phyloP scores from a whole-genome alignment of 2,113 vertebrate species.

The Phalacrocorax aristotelis region DNA sequence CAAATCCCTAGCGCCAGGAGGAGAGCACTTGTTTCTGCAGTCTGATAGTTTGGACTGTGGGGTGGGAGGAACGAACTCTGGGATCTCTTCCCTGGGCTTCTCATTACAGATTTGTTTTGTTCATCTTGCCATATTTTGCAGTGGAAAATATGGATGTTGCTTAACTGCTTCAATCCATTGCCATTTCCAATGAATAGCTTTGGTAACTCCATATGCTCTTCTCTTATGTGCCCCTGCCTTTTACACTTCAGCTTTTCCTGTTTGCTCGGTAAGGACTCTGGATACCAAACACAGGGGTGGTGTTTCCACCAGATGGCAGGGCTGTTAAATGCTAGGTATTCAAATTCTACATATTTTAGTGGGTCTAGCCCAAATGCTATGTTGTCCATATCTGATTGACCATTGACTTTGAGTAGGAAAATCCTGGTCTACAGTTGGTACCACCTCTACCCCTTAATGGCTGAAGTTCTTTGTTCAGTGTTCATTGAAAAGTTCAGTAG shows the following conservation, averaged over 20 bases:
- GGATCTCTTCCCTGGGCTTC: not conserved
- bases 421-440: not conserved
- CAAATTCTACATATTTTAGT: not conserved
- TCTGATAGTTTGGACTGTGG: not conserved
- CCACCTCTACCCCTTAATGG: not conserved
- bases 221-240: not conserved
- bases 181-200: not conserved
- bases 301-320: not conserved
- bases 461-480: not conserved
- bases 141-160: not conserved
- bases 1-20: not conserved
- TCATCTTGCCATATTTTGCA: not conserved
- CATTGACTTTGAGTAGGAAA: not conserved
- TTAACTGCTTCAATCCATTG: not conserved
- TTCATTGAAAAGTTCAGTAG: not conserved
- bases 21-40: not conserved
- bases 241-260: not conserved
- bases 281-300: not conserved
- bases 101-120: not conserved
- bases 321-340: not conserved
- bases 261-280: not conserved
- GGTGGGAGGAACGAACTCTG: not conserved
- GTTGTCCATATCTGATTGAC: not conserved
- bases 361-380: not conserved
- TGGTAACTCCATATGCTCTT: not conserved